Conservation (phyloP, 2,888 invertebrate genomes). For the Stegana nigrithorax region DNA sequence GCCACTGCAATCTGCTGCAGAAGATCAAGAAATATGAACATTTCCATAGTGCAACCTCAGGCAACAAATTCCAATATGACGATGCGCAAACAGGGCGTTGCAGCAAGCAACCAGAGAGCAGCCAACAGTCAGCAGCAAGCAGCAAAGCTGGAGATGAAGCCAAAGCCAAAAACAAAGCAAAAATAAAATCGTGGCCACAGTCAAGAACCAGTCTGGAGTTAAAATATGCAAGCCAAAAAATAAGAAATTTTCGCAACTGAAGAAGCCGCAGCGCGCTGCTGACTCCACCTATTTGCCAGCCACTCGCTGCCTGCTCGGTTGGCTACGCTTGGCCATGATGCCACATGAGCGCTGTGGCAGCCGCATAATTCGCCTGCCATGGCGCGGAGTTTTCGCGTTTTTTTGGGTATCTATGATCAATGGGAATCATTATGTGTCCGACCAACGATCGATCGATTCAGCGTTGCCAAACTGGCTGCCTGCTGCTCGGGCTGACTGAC, state of each 20-base stretch:
- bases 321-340: neutral
- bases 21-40: constrained; percentile 2
- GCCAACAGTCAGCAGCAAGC: constrained; percentile 20
- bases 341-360: neutral
- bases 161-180: constrained; percentile 3
- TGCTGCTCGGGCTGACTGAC: neutral
- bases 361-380: no score
- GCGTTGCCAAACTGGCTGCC: neutral
- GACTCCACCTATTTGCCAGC: constrained; percentile 24
- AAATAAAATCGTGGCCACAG: constrained; percentile 27
- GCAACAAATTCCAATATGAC: constrained; percentile 3
- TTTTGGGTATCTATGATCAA: constrained; percentile 16
- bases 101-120: constrained; percentile 18
- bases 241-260: constrained; percentile 46
- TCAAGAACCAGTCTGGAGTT: neutral
- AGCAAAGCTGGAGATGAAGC: constrained; percentile 5
- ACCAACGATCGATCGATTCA: neutral
- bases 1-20: neutral
- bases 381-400: constrained; percentile 1
- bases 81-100: constrained; percentile 4
- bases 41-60: constrained; percentile 3
- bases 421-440: constrained; percentile 11
- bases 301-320: neutral
- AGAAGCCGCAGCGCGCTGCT: constrained; percentile 38
- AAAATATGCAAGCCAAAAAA: constrained; percentile 24